Conservation (phyloP, 2,888 invertebrate genomes). For the Drosophila seclusa region DNA sequence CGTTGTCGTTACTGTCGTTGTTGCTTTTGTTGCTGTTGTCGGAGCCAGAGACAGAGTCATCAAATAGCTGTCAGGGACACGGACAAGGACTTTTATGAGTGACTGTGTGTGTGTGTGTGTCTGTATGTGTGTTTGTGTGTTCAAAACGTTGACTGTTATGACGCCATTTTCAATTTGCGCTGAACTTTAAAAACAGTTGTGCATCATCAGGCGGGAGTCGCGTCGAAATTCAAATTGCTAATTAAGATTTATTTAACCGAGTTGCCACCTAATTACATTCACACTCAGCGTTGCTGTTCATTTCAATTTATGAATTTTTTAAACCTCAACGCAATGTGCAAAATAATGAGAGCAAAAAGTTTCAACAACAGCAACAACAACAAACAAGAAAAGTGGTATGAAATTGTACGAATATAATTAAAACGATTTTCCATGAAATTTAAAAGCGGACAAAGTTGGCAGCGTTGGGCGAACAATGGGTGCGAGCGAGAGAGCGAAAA, state of each 20-base stretch:
- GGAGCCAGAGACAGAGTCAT: conserved; percentile 48
- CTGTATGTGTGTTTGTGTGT: conserved; percentile 7
- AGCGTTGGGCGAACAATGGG: background rate
- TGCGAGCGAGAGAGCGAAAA: conserved; percentile 20
- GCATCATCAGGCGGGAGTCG: background rate
- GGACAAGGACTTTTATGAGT: conserved; percentile 35
- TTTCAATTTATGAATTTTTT: conserved; percentile 62
- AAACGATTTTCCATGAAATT: conserved; percentile 78
- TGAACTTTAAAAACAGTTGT: conserved; percentile 24
- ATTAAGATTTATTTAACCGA: conserved; percentile 56
- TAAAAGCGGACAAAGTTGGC: conserved; percentile 58
- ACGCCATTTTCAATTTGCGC: conserved; percentile 64
- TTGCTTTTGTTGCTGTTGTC: conserved; percentile 7
- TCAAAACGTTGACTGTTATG: conserved; percentile 49
- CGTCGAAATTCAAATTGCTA: conserved; percentile 29
- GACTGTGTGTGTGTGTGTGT: conserved; percentile 8
- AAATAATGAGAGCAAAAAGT: conserved; percentile 37
- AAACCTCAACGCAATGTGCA: conserved; percentile 35
- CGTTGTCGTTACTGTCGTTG: background rate
- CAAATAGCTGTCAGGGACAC: conserved; percentile 67
- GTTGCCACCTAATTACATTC: conserved; percentile 66
- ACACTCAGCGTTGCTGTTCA: conserved; percentile 62
- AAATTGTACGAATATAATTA: conserved; percentile 75
- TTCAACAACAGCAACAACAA: conserved; percentile 22
- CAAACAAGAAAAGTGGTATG: conserved; percentile 12